Conservation (phyloP, 1,140 invertebrate genomes). For the Trachelipus rathkii region DNA sequence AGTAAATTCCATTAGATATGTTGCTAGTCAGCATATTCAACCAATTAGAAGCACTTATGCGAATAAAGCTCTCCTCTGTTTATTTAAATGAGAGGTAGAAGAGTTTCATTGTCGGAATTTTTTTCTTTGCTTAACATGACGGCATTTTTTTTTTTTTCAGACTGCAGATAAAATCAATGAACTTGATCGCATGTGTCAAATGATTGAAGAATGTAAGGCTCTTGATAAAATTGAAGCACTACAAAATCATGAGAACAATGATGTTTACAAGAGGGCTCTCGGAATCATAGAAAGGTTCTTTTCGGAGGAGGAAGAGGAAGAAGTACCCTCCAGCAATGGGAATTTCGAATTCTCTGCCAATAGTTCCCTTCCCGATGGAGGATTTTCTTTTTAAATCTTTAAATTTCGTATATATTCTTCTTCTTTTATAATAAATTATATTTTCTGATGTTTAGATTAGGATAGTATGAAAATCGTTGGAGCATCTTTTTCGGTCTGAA, state of each 20-base stretch:
- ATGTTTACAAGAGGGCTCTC: conserved; percentile 77
- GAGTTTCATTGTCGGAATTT: background rate
- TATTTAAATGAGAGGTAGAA: too few species aligned
- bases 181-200: conserved; percentile 54
- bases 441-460: background rate
- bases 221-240: conserved; percentile 70
- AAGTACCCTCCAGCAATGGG: conserved; percentile 35
- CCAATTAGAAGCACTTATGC: too few species aligned
- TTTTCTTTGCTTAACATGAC: background rate
- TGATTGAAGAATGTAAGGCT: conserved; percentile 63
- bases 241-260: conserved; percentile 68
- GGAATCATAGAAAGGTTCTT: conserved; percentile 72
- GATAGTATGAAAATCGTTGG: background rate
- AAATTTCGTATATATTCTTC: background rate
- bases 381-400: conserved; percentile 43
- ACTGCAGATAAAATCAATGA: conserved; percentile 56
- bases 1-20: too few species aligned
- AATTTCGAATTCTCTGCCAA: conserved; percentile 40
- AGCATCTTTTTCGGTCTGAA: background rate
- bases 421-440: background rate
- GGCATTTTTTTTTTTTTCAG: conserved; percentile 46
- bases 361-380: conserved; percentile 44
- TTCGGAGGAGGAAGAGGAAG: conserved; percentile 23
- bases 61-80: too few species aligned
- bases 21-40: too few species aligned